Percentiles rank a stretch among this genome's conserved stretches.
Conservation (phyloP, 2,797 vertebrate genomes). For the Xyrichtys novacula region DNA sequence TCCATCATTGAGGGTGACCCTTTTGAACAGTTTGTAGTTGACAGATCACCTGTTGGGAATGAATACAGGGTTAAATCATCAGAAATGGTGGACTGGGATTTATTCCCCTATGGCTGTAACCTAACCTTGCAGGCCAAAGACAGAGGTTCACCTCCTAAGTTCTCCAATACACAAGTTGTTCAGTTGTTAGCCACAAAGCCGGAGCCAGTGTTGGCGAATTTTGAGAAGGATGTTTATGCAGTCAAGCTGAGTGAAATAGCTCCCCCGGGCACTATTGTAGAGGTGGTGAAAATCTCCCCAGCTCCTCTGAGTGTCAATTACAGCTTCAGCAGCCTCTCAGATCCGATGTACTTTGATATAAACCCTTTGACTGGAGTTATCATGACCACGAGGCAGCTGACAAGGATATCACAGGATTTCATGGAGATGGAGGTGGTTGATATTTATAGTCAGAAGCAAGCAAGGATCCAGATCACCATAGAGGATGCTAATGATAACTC, state of each 20-base stretch:
- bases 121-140: slow-evolving; percentile 97
- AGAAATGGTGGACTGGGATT: slow-evolving; percentile 88
- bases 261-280: slow-evolving; percentile 91
- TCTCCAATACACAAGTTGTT: slow-evolving; percentile 90
- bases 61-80: slow-evolving; percentile 91
- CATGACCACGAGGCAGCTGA: slow-evolving; percentile 87
- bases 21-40: slow-evolving; percentile 90
- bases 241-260: slow-evolving; percentile 92
- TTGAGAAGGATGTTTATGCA: slow-evolving; percentile 92
- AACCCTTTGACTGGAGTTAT: slow-evolving; percentile 93
- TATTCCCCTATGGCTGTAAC: slow-evolving; percentile 91
- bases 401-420: slow-evolving; percentile 83
- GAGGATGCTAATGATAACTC: slow-evolving; percentile 91
- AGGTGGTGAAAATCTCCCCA: slow-evolving; percentile 89
- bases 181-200: slow-evolving; percentile 88
- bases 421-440: slow-evolving; percentile 92
- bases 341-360: slow-evolving; percentile 89
- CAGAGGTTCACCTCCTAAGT: slow-evolving; percentile 90
- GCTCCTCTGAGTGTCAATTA: slow-evolving; percentile 88
- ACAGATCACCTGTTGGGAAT: slow-evolving; percentile 88
- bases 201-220: slow-evolving; percentile 84
- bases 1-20: slow-evolving; percentile 93
- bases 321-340: slow-evolving; percentile 85
- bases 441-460: slow-evolving; percentile 85
- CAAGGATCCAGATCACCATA: slow-evolving; percentile 89